These are phyloP conservation scores for Apteryx mantelli DNA, from an alignment of 2,113 vertebrate genomes.

Conservation along the genomic window DNA sequence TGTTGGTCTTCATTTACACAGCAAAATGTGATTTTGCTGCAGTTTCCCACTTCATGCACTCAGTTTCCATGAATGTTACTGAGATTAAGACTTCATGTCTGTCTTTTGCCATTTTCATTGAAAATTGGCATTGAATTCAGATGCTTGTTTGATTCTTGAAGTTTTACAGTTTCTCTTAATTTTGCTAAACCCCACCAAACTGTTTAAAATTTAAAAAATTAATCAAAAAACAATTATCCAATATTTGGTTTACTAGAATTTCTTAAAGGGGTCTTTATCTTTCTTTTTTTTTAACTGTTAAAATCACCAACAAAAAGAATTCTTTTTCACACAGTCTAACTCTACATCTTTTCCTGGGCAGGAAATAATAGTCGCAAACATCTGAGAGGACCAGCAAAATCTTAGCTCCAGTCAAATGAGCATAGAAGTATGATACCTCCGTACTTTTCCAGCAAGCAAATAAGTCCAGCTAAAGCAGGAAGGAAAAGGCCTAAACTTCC, in stretches of 20 bases:
- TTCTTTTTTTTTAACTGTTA: background rate
- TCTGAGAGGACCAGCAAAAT: background rate
- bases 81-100: background rate
- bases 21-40: constrained; percentile 15
- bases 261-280: background rate
- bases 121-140: background rate
- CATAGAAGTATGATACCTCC: background rate
- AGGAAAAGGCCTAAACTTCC: background rate
- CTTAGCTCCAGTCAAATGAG: background rate
- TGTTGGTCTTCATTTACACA: constrained; percentile 2
- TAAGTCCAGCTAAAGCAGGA: background rate
- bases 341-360: background rate
- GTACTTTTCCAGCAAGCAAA: background rate
- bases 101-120: background rate
- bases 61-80: background rate
- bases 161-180: background rate
- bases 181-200: background rate
- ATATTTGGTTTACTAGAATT: background rate
- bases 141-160: background rate
- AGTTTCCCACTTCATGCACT: background rate
- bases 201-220: background rate
- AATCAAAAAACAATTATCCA: background rate
- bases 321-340: background rate
- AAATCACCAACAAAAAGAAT: background rate
- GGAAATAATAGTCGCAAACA: background rate